These are phyloP conservation scores for Drosophila azteca DNA, from an alignment of 1,140 invertebrate species.

Conservation along the genomic window DNA sequence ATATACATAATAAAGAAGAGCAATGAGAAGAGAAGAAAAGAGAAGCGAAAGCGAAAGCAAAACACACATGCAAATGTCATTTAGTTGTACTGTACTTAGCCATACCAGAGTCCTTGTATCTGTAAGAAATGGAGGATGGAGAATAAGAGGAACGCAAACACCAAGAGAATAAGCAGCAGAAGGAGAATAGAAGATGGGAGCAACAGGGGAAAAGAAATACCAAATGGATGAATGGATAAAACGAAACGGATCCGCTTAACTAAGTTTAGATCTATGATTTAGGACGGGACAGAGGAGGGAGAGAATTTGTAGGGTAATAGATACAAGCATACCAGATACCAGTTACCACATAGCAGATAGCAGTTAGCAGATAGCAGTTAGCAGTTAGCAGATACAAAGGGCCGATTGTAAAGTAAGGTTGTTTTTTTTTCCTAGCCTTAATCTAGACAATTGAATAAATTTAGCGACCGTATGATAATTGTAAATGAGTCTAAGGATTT, in stretches of 20 bases:
- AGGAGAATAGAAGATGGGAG: neutral
- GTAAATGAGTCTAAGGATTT: conserved; percentile 41
- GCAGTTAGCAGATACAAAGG: conserved; percentile 22
- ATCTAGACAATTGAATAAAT: conserved; percentile 62
- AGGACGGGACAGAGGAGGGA: conserved; percentile 12
- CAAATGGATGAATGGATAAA: too few species aligned
- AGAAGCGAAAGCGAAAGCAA: conserved; percentile 7
- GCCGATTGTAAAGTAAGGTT: conserved; percentile 66
- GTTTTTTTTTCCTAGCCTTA: conserved; percentile 69
- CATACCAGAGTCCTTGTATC: conserved; percentile 19
- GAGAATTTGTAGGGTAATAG: conserved; percentile 41
- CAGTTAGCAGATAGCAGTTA: neutral
- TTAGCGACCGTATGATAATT: conserved; percentile 44
- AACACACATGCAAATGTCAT: conserved; percentile 32
- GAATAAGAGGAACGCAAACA: conserved; percentile 36
- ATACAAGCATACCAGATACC: neutral
- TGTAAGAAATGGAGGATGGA: conserved; percentile 17
- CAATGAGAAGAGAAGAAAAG: neutral
- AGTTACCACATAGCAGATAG: conserved; percentile 4
- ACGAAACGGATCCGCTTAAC: conserved; percentile 67
- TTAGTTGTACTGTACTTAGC: conserved; percentile 37
- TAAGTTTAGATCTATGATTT: conserved; percentile 70
- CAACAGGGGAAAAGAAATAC: too few species aligned
- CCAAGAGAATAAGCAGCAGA: conserved; percentile 33
- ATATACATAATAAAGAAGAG: conserved; percentile 11